These are phyloP conservation scores for Sinohyriopsis cumingii DNA, from an alignment of 2,888 invertebrate species.

Conservation along the genomic window DNA sequence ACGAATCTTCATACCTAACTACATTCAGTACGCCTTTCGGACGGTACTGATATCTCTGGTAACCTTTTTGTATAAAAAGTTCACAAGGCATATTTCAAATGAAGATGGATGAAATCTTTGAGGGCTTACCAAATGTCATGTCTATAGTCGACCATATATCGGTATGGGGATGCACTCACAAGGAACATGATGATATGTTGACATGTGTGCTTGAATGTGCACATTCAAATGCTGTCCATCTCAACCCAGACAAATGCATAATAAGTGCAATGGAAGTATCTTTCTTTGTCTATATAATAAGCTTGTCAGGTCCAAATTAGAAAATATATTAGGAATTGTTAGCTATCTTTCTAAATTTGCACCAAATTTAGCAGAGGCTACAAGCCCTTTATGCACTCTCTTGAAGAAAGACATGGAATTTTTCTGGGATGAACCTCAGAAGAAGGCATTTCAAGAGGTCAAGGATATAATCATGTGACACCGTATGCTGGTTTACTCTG, in stretches of 20 bases:
- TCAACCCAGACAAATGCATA: slow-evolving; percentile 26
- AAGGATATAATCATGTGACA: too few species aligned
- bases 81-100: slow-evolving; percentile 21
- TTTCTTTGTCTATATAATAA: slow-evolving; percentile 26
- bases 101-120: slow-evolving; percentile 20
- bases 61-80: slow-evolving; percentile 21
- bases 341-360: slow-evolving; percentile 7
- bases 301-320: slow-evolving; percentile 8
- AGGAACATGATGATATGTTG: slow-evolving; percentile 24
- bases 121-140: slow-evolving; percentile 15
- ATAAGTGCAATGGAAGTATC: slow-evolving; percentile 15
- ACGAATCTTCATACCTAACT: slow-evolving; percentile 16
- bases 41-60: slow-evolving; percentile 16
- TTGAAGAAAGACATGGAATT: too few species aligned
- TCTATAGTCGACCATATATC: slow-evolving; percentile 27
- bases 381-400: too few species aligned
- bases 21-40: slow-evolving; percentile 37
- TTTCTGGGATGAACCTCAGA: too few species aligned
- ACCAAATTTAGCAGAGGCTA: too few species aligned
- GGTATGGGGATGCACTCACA: slow-evolving; percentile 12
- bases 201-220: slow-evolving; percentile 13
- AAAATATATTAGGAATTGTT: slow-evolving; percentile 30
- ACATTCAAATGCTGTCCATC: slow-evolving; percentile 7
- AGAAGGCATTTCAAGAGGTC: too few species aligned
- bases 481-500: too few species aligned